These are phyloP conservation scores for Periparus ater DNA, from an alignment of 2,797 vertebrate genomes.

Conservation along the genomic window DNA sequence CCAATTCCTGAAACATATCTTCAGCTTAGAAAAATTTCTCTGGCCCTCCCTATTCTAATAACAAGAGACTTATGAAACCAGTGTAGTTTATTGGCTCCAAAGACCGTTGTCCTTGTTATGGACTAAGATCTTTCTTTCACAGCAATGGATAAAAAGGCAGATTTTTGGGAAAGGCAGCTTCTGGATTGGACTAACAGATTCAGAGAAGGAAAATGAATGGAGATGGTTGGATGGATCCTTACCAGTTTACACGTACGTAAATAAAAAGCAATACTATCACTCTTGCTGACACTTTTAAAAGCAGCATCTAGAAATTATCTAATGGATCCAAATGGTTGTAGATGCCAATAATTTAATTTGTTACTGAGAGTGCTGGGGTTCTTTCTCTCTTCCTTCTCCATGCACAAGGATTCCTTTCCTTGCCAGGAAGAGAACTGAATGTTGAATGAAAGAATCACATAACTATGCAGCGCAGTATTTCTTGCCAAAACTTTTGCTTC, in stretches of 20 bases:
- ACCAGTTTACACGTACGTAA: conserved; percentile 86
- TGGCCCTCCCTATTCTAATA: background rate
- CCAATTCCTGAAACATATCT: background rate
- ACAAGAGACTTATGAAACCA: background rate
- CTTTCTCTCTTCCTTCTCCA: background rate
- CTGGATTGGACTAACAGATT: conserved; percentile 94
- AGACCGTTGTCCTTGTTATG: background rate
- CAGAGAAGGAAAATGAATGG: conserved; percentile 85
- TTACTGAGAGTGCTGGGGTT: background rate
- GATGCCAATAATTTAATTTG: background rate
- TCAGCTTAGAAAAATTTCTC: background rate
- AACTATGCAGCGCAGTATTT: background rate
- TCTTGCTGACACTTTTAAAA: background rate
- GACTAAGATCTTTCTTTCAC: conserved; percentile 49
- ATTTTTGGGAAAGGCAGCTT: conserved; percentile 84
- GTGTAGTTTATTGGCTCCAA: background rate
- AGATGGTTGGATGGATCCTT: conserved; percentile 89
- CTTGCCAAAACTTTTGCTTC: conserved; percentile 1
- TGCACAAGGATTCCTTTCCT: conserved; percentile 3
- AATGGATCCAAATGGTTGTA: background rate
- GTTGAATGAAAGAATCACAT: conserved; percentile 48
- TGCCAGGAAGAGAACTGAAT: conserved; percentile 30
- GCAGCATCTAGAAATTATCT: background rate
- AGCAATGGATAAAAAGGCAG: conserved; percentile 91
- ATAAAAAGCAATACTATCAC: background rate